Evolutionary conservation across 2,113 vertebrate genomes (phyloP).

Genomic region (Redunca redunca): DNA sequence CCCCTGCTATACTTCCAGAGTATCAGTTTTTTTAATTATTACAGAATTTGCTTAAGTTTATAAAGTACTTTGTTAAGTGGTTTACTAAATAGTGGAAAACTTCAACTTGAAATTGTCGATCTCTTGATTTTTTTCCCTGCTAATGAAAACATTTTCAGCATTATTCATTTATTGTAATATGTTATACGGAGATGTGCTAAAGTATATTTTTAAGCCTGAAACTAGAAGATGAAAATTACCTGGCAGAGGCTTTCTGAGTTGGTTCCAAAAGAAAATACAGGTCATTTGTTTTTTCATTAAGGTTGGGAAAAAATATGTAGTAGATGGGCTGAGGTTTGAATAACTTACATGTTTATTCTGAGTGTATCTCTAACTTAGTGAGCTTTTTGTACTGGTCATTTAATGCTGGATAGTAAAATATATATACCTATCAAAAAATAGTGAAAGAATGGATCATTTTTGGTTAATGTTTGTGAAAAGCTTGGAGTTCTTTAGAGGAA

Average conservation of each 20-base stretch:
- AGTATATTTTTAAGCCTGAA: conserved; percentile 18
- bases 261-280: conserved; percentile 32
- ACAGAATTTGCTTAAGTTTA: conserved; percentile 37
- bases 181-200: conserved; percentile 11
- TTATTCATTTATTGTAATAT: conserved; percentile 35
- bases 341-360: background rate
- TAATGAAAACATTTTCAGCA: conserved; percentile 4
- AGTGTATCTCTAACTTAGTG: background rate
- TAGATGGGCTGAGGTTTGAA: background rate
- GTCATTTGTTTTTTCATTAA: conserved; percentile 22
- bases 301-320: background rate
- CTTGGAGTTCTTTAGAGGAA: conserved; percentile 29
- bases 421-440: background rate
- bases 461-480: conserved; percentile 16
- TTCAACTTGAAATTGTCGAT: conserved; percentile 40
- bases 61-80: conserved; percentile 1
- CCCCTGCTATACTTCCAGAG: background rate
- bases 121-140: conserved; percentile 7
- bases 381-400: conserved; percentile 14
- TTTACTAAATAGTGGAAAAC: background rate
- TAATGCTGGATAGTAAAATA: background rate
- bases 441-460: conserved; percentile 9
- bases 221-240: conserved; percentile 43
- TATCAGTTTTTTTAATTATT: background rate
- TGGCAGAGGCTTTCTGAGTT: conserved; percentile 26